phyloP scores from a whole-genome alignment of 2,888 invertebrate species.

The Thelaira solivaga region DNA sequence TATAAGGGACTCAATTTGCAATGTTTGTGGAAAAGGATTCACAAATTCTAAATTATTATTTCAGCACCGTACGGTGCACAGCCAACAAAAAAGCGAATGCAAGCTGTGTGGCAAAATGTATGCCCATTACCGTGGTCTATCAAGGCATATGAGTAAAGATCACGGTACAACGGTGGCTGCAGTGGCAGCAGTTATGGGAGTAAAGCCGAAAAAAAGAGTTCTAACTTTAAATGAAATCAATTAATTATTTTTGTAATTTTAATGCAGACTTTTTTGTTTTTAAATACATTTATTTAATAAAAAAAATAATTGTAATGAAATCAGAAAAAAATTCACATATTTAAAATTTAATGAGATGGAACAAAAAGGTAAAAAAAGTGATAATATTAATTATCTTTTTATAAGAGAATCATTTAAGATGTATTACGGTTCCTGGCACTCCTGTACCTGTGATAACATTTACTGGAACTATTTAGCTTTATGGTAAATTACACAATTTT shows the following conservation, averaged over 20 bases:
- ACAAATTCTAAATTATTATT: slow-evolving; percentile 59
- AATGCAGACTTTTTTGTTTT: background rate
- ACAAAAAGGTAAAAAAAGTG: too few relatives aligned
- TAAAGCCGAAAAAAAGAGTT: slow-evolving; percentile 57
- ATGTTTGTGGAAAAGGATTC: slow-evolving; percentile 63
- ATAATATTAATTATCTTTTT: too few relatives aligned
- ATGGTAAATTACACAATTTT: too few relatives aligned
- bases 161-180: slow-evolving; percentile 58
- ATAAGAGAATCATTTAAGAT: too few relatives aligned
- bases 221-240: slow-evolving; percentile 57
- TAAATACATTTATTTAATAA: slow-evolving; percentile 13
- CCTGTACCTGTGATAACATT: too few relatives aligned
- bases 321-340: too few relatives aligned
- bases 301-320: too few relatives aligned
- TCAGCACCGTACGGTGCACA: slow-evolving; percentile 59
- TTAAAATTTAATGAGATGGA: too few relatives aligned
- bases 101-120: slow-evolving; percentile 56
- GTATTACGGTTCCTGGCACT: too few relatives aligned
- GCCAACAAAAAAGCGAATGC: slow-evolving; percentile 52
- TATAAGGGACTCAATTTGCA: slow-evolving; percentile 60
- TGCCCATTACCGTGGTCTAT: slow-evolving; percentile 53
- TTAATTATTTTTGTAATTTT: slow-evolving; percentile 9
- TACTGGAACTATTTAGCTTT: too few relatives aligned
- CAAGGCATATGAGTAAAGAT: slow-evolving; percentile 57
- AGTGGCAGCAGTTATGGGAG: slow-evolving; percentile 58